Conservation (phyloP, 2,888 invertebrate genomes). For the Gnatocerus cornutus region DNA sequence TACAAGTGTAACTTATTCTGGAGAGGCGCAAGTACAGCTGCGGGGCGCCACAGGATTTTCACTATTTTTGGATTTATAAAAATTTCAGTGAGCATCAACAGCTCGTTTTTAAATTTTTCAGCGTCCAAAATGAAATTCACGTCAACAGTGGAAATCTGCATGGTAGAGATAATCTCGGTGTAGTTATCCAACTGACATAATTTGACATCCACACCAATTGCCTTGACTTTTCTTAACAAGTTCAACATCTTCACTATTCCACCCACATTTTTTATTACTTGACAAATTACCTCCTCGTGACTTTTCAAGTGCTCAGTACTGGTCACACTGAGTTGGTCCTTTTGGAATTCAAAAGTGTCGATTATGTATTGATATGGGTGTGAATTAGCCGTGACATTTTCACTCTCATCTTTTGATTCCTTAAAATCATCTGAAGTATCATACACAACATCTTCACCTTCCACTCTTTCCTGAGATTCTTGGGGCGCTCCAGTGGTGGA, state of each 20-base stretch:
- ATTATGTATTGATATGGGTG: conserved; percentile 29
- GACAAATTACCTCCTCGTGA: not conserved
- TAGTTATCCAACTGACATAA: not conserved
- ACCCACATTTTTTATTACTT: not conserved
- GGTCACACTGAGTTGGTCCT: conserved; percentile 13
- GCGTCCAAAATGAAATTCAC: conserved; percentile 20
- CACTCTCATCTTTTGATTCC: conserved; percentile 15
- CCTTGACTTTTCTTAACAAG: conserved; percentile 11
- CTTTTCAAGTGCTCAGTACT: not conserved
- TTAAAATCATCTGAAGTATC: not conserved
- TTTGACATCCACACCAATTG: conserved; percentile 14
- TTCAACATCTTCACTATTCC: conserved; percentile 12
- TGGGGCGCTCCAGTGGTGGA: not conserved
- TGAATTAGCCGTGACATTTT: too few relatives aligned
- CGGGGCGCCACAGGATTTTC: conserved; percentile 16
- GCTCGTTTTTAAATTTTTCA: conserved; percentile 9
- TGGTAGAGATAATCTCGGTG: not conserved
- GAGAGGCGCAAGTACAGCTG: not conserved
- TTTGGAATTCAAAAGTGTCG: conserved; percentile 24
- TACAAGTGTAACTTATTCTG: conserved; percentile 22
- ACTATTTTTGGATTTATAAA: conserved; percentile 38
- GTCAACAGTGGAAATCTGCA: conserved; percentile 21
- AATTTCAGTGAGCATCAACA: conserved; percentile 30
- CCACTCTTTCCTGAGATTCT: not conserved
- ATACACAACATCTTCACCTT: not conserved